phyloP scores from a whole-genome alignment of 2,888 invertebrate genomes.

The Antitype chi region DNA sequence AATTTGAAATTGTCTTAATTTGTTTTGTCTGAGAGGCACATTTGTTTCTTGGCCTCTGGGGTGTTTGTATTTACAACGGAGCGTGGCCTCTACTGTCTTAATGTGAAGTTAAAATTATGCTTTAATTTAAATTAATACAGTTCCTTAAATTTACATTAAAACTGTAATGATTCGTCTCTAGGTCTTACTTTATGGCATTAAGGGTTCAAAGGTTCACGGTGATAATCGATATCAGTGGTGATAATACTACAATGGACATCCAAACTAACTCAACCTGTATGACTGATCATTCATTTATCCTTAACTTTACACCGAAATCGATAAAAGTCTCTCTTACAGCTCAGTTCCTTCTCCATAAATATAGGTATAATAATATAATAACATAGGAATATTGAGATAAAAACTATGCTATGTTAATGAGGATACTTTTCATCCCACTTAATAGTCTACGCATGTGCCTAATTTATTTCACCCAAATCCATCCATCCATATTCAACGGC shows the following conservation, averaged over 20 bases:
- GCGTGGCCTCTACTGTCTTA: constrained; percentile 58
- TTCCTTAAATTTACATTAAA: constrained; percentile 23
- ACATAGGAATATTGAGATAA: too few species aligned
- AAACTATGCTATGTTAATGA: too few species aligned
- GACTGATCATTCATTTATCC: background rate
- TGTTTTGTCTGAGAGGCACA: constrained; percentile 82
- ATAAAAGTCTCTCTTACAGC: background rate
- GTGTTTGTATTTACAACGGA: constrained; percentile 73
- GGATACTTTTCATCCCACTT: too few species aligned
- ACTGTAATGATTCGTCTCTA: background rate
- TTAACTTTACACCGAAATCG: background rate
- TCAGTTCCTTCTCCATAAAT: background rate
- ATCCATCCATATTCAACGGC: too few species aligned
- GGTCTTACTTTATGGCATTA: background rate
- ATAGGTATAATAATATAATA: too few species aligned
- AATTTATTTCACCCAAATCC: too few species aligned
- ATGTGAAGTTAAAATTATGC: constrained; percentile 63
- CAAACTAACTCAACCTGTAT: background rate
- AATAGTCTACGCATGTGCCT: too few species aligned
- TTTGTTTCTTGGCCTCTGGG: constrained; percentile 81
- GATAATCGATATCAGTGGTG: background rate
- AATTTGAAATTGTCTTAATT: constrained; percentile 89
- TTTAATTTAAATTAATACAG: constrained; percentile 71
- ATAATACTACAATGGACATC: background rate
- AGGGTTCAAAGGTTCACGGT: background rate